Evolutionary conservation across 1,140 invertebrate genomes (phyloP).

Genomic region (Potamilus streckersoni): DNA sequence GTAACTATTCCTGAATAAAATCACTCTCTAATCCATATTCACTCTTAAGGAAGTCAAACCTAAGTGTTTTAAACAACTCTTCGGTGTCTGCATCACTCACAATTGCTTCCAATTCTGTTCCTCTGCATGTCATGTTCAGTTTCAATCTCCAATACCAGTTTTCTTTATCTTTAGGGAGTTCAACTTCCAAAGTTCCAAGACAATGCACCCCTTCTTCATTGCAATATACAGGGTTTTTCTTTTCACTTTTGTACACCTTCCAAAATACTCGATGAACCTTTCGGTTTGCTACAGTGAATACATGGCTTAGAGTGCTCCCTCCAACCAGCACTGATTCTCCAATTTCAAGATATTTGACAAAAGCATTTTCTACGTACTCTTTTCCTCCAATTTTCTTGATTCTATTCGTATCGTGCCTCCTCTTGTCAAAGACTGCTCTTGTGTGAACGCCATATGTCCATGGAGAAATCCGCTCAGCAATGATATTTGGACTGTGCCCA

Average conservation of each 20-base stretch:
- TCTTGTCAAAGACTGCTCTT: neutral
- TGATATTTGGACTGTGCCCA: conserved; percentile 16
- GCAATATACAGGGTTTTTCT: conserved; percentile 18
- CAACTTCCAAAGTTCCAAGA: conserved; percentile 16
- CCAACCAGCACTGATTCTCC: neutral
- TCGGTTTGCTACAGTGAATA: conserved; percentile 6
- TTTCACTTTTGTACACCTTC: conserved; percentile 18
- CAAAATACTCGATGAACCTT: conserved; percentile 5
- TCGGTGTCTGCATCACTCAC: neutral
- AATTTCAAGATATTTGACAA: neutral
- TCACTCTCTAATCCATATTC: no score
- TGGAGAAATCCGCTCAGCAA: conserved; percentile 14
- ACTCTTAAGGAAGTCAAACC: no score
- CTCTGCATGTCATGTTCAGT: conserved; percentile 22
- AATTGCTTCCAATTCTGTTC: conserved; percentile 21
- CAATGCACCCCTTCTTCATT: conserved; percentile 5
- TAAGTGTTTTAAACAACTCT: no score
- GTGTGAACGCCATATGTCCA: conserved; percentile 26
- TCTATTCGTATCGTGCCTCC: neutral
- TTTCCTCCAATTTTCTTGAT: neutral
- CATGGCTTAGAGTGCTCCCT: neutral
- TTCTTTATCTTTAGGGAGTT: conserved; percentile 7
- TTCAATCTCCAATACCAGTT: neutral
- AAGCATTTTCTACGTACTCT: neutral
- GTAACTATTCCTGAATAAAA: no score